Base-by-base conservation (phyloP, 2,113 vertebrate species). In the Salminus brasiliensis region DNA sequence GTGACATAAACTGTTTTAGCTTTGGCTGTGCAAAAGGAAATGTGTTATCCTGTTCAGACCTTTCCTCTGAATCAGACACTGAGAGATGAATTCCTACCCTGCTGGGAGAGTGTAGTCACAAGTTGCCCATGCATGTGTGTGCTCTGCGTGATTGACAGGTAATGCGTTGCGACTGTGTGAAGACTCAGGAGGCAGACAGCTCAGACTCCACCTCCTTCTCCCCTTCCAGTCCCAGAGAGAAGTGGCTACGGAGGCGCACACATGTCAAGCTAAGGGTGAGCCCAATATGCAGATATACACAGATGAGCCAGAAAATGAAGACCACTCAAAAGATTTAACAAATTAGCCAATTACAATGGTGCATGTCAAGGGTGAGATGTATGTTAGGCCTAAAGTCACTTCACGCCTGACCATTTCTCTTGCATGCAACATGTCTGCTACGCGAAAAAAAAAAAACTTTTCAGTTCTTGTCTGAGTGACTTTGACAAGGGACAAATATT, bases 181-280 rank as follows among this genome's bases (percentile, higher is more conserved):
- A 92, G 52, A 77, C 95, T 75, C 95, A 96, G 90, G 96, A 97
- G 89, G 91, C 84, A 0, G 87, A 94, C 69, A 90, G 88, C 76
- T 72, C 93, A 84, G 95, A 96, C 84, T 90, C 92, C 0, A 92
- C 94, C 2, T 90, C 92, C 0, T 93, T 96, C 82, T 97, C 94
- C 18, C 95, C 94, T 0, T 92, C 95, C 59, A 96, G 95, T 82
- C 94, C 96, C 4, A 93, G 96, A 0, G 98, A 98, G 84, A 98
- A 99, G 85, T 98, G 98, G 97, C 94, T 98, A 27, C 93, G 97
- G 9, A 96, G 95, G 87, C 94, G 97, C 87, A 99, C 97, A 1
- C 97, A 97, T 30, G 97, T 98, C 88, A 99, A 99, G 83, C 87
- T 99, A 77, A 93, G 96, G 92, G 97, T 99, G 78, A 86, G 83